Base-by-base conservation (phyloP, 2,888 invertebrate genomes). In the Fragum whitleyi region DNA sequence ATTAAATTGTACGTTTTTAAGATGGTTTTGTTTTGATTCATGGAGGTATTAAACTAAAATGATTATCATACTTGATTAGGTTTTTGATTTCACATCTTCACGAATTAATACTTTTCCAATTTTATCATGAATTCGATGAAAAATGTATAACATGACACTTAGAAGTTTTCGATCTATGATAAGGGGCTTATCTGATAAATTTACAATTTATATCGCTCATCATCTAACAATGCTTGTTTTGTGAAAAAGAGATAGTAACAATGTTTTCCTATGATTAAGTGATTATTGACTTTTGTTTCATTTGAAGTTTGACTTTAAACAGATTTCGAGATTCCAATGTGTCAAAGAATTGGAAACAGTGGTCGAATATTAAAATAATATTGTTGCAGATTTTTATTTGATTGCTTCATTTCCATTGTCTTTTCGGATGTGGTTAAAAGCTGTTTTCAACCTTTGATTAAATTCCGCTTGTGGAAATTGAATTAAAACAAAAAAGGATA, bases 231-330 rank as follows among this genome's bases (percentile, higher is more conserved):
- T 47, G 47, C 14, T 9, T 5, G 47, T n/a, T 9, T 47, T 19
- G 47, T 19, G 47, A 47, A 3, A 47, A 9, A 5, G 7, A 6
- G 47, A 47, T 47, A 3, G 57, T 57, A 57, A 21, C 21, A 57
- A 23, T 57, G 26, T 57, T 57, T 57, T 21, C n/a, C 57, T 57
- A 51, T 57, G 57, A 57, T 57, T 21, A 57, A 57, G 26, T 57
- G 57, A 57, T 57, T 57, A 57, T 47, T 47, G 14, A 47, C 47
- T 47, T 47, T 19, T 5, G 47, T 47, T 47, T 47, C 47, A 47
- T 47, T 47, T 47, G n/a, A 47, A 47, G 47, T 47, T 47, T 47
- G 14, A 47, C 47, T 47, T 47, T n/a, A 47, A 14, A 47, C 14
- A 47, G 47, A 47, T 47, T 47, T 47, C 14, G 16, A 47, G 3